Conservation (phyloP, 2,888 invertebrate genomes). For the Rhyacophila evoluta region DNA sequence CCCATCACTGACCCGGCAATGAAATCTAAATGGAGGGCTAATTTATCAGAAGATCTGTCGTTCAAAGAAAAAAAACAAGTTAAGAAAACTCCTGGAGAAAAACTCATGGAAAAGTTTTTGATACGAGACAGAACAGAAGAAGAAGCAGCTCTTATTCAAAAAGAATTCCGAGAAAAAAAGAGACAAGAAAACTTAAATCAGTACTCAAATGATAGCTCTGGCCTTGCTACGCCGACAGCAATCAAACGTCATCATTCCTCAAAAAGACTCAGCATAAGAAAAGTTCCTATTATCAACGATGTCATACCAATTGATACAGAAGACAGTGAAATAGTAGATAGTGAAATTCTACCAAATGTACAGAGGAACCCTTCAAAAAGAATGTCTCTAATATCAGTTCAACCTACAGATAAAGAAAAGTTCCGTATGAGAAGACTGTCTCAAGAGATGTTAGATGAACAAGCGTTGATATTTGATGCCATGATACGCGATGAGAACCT, state of each 20-base stretch:
- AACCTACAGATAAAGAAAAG: slow-evolving; percentile 50
- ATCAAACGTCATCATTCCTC: slow-evolving; percentile 51
- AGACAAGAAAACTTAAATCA: slow-evolving; percentile 53
- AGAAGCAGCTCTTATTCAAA: slow-evolving; percentile 55
- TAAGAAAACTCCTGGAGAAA: slow-evolving; percentile 79
- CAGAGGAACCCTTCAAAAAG: slow-evolving; percentile 61
- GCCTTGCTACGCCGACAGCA: slow-evolving; percentile 57
- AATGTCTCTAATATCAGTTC: slow-evolving; percentile 57
- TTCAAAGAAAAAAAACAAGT: slow-evolving; percentile 66
- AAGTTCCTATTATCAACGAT: slow-evolving; percentile 68
- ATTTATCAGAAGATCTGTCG: slow-evolving; percentile 71
- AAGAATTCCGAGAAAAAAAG: slow-evolving; percentile 54
- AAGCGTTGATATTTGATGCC: slow-evolving; percentile 68
- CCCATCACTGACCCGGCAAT: slow-evolving; percentile 29
- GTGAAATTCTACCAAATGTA: slow-evolving; percentile 69
- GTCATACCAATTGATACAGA: slow-evolving; percentile 67
- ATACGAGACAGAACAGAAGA: slow-evolving; percentile 72
- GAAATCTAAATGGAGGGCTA: slow-evolving; percentile 71
- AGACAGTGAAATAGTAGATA: slow-evolving; percentile 67
- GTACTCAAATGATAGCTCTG: slow-evolving; percentile 58
- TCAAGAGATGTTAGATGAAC: slow-evolving; percentile 70
- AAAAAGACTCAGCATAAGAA: slow-evolving; percentile 59
- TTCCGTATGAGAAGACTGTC: slow-evolving; percentile 68
- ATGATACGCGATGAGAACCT: slow-evolving; percentile 70
- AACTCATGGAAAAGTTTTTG: slow-evolving; percentile 80